Evolutionary conservation across 2,113 vertebrate genomes (phyloP).

Genomic region (Thryonomys swinderianus): DNA sequence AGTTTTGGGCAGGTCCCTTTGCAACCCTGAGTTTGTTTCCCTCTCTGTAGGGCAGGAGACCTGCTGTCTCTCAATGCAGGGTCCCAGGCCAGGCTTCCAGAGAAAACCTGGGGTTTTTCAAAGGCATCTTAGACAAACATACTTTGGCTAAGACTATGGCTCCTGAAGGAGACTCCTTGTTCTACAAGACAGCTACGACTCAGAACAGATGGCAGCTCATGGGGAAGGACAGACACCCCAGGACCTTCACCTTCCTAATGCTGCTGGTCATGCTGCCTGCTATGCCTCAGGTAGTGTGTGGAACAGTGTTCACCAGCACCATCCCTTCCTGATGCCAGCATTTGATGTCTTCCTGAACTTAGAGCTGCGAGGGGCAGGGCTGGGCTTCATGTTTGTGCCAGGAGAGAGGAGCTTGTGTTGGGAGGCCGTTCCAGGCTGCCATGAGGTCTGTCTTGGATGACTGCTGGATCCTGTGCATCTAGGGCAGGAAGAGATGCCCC

Average conservation of each 20-base stretch:
- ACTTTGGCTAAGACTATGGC: fast-evolving
- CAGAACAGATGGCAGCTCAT: neutral
- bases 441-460: neutral
- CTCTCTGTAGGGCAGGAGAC: neutral
- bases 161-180: neutral
- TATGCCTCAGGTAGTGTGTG: fast-evolving
- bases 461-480: neutral
- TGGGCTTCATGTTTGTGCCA: neutral
- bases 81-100: neutral
- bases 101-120: fast-evolving
- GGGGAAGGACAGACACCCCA: too few species aligned
- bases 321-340: fast-evolving
- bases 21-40: neutral
- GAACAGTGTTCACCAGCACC: fast-evolving
- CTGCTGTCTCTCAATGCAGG: neutral
- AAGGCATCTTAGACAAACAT: neutral
- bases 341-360: too few species aligned
- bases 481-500: neutral
- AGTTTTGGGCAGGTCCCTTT: too few species aligned
- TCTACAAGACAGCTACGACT: neutral
- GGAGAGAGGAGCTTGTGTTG: fast-evolving
- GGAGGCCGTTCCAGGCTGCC: neutral
- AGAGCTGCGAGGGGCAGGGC: too few species aligned
- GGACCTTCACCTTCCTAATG: neutral
- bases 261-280: neutral